Percentiles rank a stretch among this genome's conserved stretches.
phyloP scores from a whole-genome alignment of 2,797 vertebrate genomes.

The Argentina silus region DNA sequence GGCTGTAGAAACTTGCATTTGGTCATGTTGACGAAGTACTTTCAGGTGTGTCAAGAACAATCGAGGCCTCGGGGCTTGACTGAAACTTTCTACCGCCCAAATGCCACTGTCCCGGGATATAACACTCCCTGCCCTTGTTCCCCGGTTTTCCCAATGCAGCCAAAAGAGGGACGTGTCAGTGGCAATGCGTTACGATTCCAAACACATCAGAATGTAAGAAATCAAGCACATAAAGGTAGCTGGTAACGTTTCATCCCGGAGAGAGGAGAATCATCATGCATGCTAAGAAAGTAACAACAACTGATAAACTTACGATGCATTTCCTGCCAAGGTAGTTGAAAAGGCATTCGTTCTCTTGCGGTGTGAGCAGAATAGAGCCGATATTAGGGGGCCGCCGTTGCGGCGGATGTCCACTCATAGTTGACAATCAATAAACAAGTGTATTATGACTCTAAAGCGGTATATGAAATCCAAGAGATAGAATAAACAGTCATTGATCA shows the following conservation, averaged over 20 bases:
- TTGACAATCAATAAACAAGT: slow-evolving; percentile 47
- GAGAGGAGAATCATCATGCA: not conserved
- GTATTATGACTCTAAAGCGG: slow-evolving; percentile 54
- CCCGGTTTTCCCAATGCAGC: not conserved
- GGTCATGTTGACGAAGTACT: too few relatives aligned
- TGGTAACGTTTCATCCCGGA: not conserved
- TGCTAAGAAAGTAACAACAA: not conserved
- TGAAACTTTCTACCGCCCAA: slow-evolving; percentile 40
- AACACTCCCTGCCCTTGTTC: slow-evolving; percentile 5
- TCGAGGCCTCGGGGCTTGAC: slow-evolving; percentile 31
- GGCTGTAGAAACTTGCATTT: too few relatives aligned
- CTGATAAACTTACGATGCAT: slow-evolving; percentile 88
- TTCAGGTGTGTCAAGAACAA: slow-evolving; percentile 52
- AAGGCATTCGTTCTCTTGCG: slow-evolving; percentile 88
- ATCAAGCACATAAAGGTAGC: not conserved
- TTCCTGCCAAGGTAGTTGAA: slow-evolving; percentile 90
- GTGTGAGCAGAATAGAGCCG: slow-evolving; percentile 85
- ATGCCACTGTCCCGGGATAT: slow-evolving; percentile 38
- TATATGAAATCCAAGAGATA: slow-evolving; percentile 51
- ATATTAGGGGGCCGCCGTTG: slow-evolving; percentile 81
- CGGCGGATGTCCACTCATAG: slow-evolving; percentile 82
- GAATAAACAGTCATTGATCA: slow-evolving; percentile 74
- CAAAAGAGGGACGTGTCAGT: not conserved
- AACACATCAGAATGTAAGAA: not conserved
- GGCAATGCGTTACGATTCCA: not conserved